Evolutionary conservation across 1,140 invertebrate species (phyloP), one percentile per base, ranked within the genome.

Genomic region (Cotesia glomerata): DNA sequence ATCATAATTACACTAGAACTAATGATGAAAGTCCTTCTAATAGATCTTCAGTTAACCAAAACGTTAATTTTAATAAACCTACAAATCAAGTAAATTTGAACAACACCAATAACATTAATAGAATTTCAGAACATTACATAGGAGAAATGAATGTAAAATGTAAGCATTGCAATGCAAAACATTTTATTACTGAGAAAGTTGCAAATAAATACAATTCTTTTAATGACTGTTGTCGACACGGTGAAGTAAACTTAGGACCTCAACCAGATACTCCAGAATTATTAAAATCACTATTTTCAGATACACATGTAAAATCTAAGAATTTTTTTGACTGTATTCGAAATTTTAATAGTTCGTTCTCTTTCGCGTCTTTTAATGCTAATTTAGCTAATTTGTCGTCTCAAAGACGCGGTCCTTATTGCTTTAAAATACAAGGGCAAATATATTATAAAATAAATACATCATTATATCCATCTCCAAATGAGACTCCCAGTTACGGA

Each of bases 271-370:
- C 58, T 32, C 69, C 58, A 62, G 58, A 13, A 18, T 51, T 52
- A 34, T 45, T 62, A 11, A 36, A 58, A 11, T n/a, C 16, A 14
- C 56, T 71, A 64, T 64, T 71, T 35, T 4, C 63, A 2, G 39
- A 49, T 1, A 64, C 45, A 36, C 45, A 64, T 52, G 14, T 35
- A n/a, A 65, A 71, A 54, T 71, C 70, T 13, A 26, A 49, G 3
- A 13, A 16, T 18, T 63, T 71, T 63, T 71, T 71, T 36, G 51
- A 69, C 18, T 26, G 67, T 1, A 69, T 69, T 69, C 67, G 67
- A 26, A 69, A 16, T 18, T 69, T 49, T 32, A 69, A 69, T 26
- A 34, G n/a, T 13, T 69, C 67, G 13, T 56, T 69, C 32, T 69
- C 67, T 9, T 69, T 69, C 14, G 67, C 51, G 1, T 69, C 67